Conservation (phyloP, 2,113 vertebrate genomes). For the Sardina pilchardus region DNA sequence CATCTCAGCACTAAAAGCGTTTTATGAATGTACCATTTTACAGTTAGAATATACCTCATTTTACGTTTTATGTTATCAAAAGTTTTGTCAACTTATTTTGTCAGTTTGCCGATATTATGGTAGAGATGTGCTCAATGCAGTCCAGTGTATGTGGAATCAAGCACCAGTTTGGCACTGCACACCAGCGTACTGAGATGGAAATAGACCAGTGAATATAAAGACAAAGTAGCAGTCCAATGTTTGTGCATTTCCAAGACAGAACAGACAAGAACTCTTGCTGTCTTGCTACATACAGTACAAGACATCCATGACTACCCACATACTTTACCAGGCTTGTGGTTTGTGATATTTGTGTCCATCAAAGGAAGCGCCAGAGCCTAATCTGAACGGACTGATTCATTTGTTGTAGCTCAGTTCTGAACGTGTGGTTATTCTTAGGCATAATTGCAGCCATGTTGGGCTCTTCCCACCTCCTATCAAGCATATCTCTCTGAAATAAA, state of each 20-base stretch:
- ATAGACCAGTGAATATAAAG: not conserved
- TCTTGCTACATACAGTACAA: not conserved
- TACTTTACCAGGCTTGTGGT: not conserved
- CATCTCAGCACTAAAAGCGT: conserved; percentile 24
- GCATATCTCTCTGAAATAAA: not conserved
- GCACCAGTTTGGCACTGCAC: not conserved
- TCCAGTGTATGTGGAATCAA: not conserved
- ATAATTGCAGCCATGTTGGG: not conserved
- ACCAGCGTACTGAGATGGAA: not conserved
- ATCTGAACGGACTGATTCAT: too few species aligned
- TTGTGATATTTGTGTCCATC: not conserved
- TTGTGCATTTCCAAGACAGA: not conserved
- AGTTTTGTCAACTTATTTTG: conserved; percentile 22
- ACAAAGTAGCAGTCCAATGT: not conserved
- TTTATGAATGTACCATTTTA: conserved; percentile 55
- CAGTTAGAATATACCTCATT: conserved; percentile 32
- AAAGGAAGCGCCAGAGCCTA: not conserved
- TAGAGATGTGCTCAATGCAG: not conserved
- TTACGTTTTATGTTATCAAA: conserved; percentile 48
- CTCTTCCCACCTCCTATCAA: not conserved
- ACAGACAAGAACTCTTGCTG: not conserved
- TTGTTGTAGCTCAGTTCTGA: not conserved
- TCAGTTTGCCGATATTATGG: not conserved
- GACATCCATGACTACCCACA: not conserved
- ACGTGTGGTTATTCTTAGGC: not conserved